phyloP scores from a whole-genome alignment of 2,113 vertebrate species.

The Chloebia gouldiae region DNA sequence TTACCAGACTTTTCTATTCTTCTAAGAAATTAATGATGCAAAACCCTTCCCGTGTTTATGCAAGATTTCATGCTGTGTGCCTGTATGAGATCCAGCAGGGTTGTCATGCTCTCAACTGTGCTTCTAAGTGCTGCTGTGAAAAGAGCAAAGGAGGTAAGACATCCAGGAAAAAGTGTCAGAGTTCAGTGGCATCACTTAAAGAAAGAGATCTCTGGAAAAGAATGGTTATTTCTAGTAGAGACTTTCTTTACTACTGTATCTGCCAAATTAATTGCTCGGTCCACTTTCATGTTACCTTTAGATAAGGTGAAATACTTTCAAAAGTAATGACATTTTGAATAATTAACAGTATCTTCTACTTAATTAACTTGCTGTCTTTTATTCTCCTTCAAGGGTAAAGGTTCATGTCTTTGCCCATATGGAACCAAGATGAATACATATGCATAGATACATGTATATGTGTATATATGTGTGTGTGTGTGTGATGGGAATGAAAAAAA shows the following conservation, averaged over 20 bases:
- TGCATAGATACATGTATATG: not conserved
- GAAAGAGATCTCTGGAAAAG: not conserved
- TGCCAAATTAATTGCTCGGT: not conserved
- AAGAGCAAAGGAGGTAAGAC: not conserved
- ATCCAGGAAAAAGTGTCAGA: not conserved
- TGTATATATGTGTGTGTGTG: too few species aligned
- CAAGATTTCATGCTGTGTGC: not conserved
- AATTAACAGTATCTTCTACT: not conserved
- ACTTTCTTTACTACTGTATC: not conserved
- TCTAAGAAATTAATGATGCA: not conserved
- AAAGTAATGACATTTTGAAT: not conserved
- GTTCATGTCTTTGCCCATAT: not conserved
- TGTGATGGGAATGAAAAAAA: not conserved
- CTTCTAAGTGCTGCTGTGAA: not conserved
- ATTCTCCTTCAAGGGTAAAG: not conserved
- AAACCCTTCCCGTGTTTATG: not conserved
- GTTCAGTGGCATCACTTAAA: not conserved
- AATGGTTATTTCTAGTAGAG: not conserved
- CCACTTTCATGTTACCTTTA: not conserved
- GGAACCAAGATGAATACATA: not conserved
- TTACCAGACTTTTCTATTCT: not conserved
- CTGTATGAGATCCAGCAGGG: not conserved
- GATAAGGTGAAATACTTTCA: not conserved
- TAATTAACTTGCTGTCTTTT: not conserved
- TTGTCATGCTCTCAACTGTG: not conserved